phyloP scores from a whole-genome alignment of 2,888 invertebrate genomes.

The Micropterix aruncella region DNA sequence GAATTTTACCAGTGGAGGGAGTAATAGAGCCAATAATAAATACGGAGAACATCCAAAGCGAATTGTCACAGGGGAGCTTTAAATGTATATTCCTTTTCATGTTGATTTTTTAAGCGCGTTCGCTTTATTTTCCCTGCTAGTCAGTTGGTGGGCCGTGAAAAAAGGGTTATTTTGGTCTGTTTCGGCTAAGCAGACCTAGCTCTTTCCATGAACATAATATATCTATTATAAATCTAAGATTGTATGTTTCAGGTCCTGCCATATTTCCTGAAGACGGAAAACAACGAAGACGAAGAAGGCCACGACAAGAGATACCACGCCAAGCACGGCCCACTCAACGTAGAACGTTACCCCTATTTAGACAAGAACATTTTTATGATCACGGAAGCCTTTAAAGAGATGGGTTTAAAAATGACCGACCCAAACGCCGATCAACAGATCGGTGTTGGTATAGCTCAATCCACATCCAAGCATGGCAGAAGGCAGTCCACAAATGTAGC shows the following conservation, averaged over 20 bases:
- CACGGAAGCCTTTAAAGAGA: constrained; percentile 44
- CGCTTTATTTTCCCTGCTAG: too few species aligned
- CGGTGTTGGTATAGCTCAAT: constrained; percentile 46
- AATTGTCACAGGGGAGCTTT: too few species aligned
- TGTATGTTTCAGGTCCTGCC: constrained; percentile 39
- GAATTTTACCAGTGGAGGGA: too few species aligned
- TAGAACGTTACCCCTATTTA: constrained; percentile 47
- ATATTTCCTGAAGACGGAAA: constrained; percentile 55
- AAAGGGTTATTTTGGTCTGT: too few species aligned
- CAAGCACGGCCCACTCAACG: constrained; percentile 45
- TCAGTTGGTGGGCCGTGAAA: too few species aligned
- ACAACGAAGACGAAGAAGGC: constrained; percentile 40
- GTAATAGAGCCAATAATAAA: too few species aligned
- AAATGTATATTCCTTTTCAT: too few species aligned
- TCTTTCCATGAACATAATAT: too few species aligned
- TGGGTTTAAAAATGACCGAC: constrained; percentile 43
- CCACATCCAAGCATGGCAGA: constrained; percentile 44
- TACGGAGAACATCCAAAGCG: too few species aligned
- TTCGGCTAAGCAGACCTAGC: too few species aligned
- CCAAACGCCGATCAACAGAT: constrained; percentile 41
- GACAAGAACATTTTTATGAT: constrained; percentile 42
- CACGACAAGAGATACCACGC: constrained; percentile 42
- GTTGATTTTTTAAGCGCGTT: too few species aligned
- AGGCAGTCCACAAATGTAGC: constrained; percentile 49
- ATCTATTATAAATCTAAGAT: neutral